Evolutionary conservation across 2,888 invertebrate species (phyloP), one percentile per base, ranked within the genome.

Genomic region (Thereva nobilitata): DNA sequence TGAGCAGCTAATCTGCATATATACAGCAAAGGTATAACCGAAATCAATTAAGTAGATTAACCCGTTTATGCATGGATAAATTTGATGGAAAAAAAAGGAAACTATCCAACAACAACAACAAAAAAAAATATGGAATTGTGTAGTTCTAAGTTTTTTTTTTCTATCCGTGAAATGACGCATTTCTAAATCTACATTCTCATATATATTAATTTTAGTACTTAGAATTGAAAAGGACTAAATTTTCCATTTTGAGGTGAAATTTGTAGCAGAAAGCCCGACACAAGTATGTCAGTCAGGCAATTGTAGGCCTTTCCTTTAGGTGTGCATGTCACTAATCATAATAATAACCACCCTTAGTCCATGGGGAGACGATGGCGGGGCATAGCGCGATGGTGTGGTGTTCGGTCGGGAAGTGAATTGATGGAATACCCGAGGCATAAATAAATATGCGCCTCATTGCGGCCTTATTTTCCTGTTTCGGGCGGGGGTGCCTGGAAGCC

Each of bases 241-340:
- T 44, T 41, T 63, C 34, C 52, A 10, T 12, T 52, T 50, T 40
- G 9, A 44, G 45, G 8, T 9, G 47, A 47, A 59, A 47, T 59
- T 47, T 47, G 12, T 9, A 56, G 56, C 5, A 45, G 35, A 23
- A 44, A 8, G 37, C 42, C 56, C 34, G 34, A 44, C 56, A 42
- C 42, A 56, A 23, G 40, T 56, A 44, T 56, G 47, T 47, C 47
- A 47, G 56, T 42, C 56, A 56, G 56, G 42, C 56, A 56, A 44
- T 45, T 56, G 56, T 56, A 23, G 44, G 56, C 12, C n/a, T 41
- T 34, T 44, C 44, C 42, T 56, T 41, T 42, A 41, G 56, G 44
- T 41, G 44, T 56, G 56, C 56, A 56, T 56, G 56, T 44, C 56
- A 56, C 44, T 56, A 56, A 56, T 56, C 56, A 56, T 56, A 56